A percentile compares a stretch with the other conserved stretches of the same genome.
These are phyloP conservation scores for Hofmannophila pseudospretella DNA, from an alignment of 2,888 invertebrate species.

Conservation along the genomic window DNA sequence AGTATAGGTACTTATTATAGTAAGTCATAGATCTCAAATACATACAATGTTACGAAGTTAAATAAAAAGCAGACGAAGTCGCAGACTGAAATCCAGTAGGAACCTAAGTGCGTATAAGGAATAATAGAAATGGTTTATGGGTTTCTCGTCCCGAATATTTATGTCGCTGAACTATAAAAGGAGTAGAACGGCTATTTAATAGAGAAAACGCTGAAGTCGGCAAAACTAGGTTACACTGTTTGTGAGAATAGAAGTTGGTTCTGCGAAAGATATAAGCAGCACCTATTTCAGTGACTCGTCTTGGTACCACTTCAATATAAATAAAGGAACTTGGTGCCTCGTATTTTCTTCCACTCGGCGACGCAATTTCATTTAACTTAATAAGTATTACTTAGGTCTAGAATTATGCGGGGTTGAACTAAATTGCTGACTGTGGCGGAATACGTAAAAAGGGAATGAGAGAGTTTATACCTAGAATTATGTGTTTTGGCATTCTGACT, in stretches of 20 bases:
- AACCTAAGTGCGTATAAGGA: neutral
- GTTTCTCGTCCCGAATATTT: constrained; percentile 27
- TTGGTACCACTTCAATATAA: constrained; percentile 6
- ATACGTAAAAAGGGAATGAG: no score
- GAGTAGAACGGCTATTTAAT: constrained; percentile 43
- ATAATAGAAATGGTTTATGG: constrained; percentile 21
- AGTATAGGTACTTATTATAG: no score
- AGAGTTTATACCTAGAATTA: no score
- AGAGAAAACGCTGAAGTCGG: constrained; percentile 30
- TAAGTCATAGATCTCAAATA: no score
- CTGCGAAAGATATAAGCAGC: constrained; percentile 14
- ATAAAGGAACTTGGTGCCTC: constrained; percentile 6
- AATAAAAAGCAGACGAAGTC: no score
- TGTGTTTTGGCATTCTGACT: no score
- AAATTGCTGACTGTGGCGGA: no score
- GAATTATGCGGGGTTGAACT: neutral
- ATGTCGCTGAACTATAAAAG: constrained; percentile 34
- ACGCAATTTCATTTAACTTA: constrained; percentile 9
- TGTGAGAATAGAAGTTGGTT: constrained; percentile 26
- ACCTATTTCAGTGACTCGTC: constrained; percentile 14
- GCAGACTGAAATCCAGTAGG: no score
- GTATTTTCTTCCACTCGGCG: constrained; percentile 5
- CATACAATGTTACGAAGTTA: no score
- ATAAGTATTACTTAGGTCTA: neutral
- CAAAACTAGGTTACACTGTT: constrained; percentile 35